Percentiles rank a stretch among this genome's conserved stretches.
Evolutionary conservation across 2,888 invertebrate genomes (phyloP).

Genomic region (Rhagonycha fulva): DNA sequence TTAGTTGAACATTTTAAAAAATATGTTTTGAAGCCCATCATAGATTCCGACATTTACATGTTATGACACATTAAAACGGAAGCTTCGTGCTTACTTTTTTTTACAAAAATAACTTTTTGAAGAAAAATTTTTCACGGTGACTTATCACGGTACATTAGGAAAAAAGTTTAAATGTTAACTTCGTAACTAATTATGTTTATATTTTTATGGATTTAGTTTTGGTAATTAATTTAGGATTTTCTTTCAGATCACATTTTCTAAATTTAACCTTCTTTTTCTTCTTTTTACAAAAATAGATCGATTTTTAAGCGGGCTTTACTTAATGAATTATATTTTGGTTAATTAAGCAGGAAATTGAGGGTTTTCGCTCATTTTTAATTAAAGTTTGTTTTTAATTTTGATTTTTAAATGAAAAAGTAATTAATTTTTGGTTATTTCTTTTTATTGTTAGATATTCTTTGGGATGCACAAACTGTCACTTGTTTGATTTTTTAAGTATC

Average conservation of each 20-base stretch:
- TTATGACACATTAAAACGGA: constrained; percentile 1
- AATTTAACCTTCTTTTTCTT: neutral
- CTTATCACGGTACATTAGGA: neutral
- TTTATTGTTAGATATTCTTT: neutral
- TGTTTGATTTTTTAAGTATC: neutral
- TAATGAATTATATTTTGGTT: neutral
- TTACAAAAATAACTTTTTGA: neutral
- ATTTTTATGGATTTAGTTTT: neutral
- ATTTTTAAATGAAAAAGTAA: neutral
- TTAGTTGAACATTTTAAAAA: neutral
- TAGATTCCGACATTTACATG: neutral
- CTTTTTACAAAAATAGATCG: neutral
- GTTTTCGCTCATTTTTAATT: neutral
- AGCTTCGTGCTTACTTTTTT: neutral
- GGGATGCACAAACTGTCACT: neutral
- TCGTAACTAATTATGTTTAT: neutral
- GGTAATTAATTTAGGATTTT: neutral
- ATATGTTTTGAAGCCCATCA: neutral
- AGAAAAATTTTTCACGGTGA: neutral
- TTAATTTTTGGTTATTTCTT: neutral
- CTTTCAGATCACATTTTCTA: neutral
- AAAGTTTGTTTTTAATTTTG: neutral
- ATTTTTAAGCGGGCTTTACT: neutral
- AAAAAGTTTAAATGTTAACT: neutral
- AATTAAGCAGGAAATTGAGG: neutral